Percentiles rank a stretch among this genome's conserved stretches.
Conservation (phyloP, 2,888 invertebrate species). For the Steromphala cineraria region DNA sequence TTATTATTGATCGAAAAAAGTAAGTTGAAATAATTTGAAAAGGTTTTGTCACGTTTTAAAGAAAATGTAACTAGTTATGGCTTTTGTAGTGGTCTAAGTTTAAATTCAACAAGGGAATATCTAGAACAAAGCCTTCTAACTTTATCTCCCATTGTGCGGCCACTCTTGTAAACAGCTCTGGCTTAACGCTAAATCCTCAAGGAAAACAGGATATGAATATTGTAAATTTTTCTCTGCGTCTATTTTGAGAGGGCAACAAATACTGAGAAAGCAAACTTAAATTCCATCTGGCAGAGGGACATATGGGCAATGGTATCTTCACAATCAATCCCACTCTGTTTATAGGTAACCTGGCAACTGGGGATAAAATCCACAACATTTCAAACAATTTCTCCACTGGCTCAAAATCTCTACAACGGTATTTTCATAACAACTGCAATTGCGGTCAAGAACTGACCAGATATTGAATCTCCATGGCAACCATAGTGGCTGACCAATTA, state of each 20-base stretch:
- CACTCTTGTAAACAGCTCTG: constrained; percentile 1
- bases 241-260: constrained; percentile 9
- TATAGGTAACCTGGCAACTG: background rate
- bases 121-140: no score
- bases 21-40: no score
- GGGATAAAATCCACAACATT: constrained; percentile 12
- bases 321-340: constrained; percentile 9
- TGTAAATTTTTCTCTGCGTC: constrained; percentile 9
- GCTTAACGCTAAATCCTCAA: constrained; percentile 9
- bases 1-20: no score
- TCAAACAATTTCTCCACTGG: background rate
- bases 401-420: background rate
- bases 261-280: constrained; percentile 5
- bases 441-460: constrained; percentile 20
- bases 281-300: background rate
- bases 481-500: constrained; percentile 19
- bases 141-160: background rate
- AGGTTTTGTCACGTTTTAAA: no score
- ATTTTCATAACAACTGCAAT: constrained; percentile 20
- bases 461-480: constrained; percentile 20
- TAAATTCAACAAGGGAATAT: no score
- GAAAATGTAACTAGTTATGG: no score
- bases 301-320: constrained; percentile 6
- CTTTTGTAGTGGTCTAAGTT: no score
- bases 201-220: constrained; percentile 17